Base-by-base conservation (phyloP, 2,888 invertebrate species). In the Heliconius ethilla region DNA sequence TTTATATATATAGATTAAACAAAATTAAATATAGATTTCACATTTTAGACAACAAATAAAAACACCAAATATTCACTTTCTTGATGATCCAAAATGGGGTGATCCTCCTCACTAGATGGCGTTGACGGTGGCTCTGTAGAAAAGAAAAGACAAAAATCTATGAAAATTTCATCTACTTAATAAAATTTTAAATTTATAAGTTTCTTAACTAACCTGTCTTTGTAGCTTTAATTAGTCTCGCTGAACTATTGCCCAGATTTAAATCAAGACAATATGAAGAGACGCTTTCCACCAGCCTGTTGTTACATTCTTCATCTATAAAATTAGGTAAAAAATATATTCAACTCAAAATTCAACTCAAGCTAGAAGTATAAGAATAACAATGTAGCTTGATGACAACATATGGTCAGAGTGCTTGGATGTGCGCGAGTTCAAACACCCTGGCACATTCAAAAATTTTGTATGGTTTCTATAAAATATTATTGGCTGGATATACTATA, bases 201-300 rank as follows among this genome's bases (percentile, higher is more conserved):
- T 51, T 51, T 51, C 2, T 51, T 18, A 51, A 51, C 51, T 18
- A 22, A 95, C 94, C 94, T 83, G 88, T 80, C 87, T 91, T 93
- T 2, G 91, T 87, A 2, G 92, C 92, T 83, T 91, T 92, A n/a
- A 90, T 93, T 22, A 95, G 86, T 70, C 94, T 86, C 5, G 94
- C 95, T 0, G 94, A 94, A 76, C 84, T 92, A 40, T 94, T 92
- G 0, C 89, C 93, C 0, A 95, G 87, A 80, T 95, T 94, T 45
- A 95, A 82, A 82, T 94, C 93, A 3, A 95, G 88, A 77, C 94
- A 94, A 81, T 94, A 95, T 0, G 95, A 94, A 0, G 95, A 95
- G 1, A 91, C 92, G 95, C 94, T 97, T 95, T 90, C 96, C 86
- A 83, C 95, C 85, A 90, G 79, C 66, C 91, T 83, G 67, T 89